Percentiles rank a stretch among this genome's conserved stretches.
phyloP scores from a whole-genome alignment of 1,140 invertebrate species.

The Fopius arisanus region DNA sequence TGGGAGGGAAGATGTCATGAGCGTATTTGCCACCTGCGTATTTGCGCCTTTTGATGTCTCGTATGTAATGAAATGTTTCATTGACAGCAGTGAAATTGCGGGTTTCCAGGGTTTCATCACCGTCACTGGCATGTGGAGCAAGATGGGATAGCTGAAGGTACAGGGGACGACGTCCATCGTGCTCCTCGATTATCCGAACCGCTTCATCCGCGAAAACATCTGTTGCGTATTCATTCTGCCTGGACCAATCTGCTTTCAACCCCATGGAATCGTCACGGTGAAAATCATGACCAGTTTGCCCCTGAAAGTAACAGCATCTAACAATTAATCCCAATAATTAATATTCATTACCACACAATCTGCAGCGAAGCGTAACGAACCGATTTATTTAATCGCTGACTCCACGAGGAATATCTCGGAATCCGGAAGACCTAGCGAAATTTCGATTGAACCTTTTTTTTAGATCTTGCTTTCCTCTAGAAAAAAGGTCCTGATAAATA shows the following conservation, averaged over 20 bases:
- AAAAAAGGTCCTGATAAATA: too few relatives aligned
- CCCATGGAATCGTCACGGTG: slow-evolving; percentile 55
- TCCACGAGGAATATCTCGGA: too few relatives aligned
- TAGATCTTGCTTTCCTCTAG: slow-evolving; percentile 3
- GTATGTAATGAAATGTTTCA: slow-evolving; percentile 67
- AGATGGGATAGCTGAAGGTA: slow-evolving; percentile 72
- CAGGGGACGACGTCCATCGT: slow-evolving; percentile 63
- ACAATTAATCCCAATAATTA: too few relatives aligned
- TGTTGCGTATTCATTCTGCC: slow-evolving; percentile 68
- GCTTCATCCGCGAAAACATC: slow-evolving; percentile 68
- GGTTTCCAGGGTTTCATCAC: slow-evolving; percentile 64
- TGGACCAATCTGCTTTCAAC: slow-evolving; percentile 44
- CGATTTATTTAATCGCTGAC: too few relatives aligned
- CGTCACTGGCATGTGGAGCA: slow-evolving; percentile 67
- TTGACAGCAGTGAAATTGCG: slow-evolving; percentile 64
- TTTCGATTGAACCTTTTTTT: too few relatives aligned
- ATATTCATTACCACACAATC: too few relatives aligned
- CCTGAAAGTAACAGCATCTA: slow-evolving; percentile 39
- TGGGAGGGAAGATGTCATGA: not conserved
- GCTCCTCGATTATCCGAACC: slow-evolving; percentile 65
- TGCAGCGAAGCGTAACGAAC: too few relatives aligned
- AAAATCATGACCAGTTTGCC: slow-evolving; percentile 64
- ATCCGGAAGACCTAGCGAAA: too few relatives aligned
- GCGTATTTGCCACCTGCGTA: slow-evolving; percentile 68
- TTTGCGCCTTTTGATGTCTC: slow-evolving; percentile 65